Base-by-base conservation (phyloP, 2,797 vertebrate species). In the Lateolabrax maculatus region DNA sequence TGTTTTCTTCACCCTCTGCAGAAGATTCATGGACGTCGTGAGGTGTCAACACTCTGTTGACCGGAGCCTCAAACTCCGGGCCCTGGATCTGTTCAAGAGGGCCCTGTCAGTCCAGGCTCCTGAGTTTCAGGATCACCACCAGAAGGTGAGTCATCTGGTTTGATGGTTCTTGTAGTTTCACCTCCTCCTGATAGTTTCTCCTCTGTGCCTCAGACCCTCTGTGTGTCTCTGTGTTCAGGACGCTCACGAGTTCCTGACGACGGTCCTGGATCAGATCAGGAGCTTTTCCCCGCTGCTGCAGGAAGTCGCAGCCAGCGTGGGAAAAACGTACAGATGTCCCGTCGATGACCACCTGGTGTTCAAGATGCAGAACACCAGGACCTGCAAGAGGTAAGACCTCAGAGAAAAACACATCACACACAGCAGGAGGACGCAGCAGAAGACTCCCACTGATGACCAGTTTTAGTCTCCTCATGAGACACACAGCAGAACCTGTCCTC, bases 281-380 rank as follows among this genome's bases (percentile, higher is more conserved):
- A 49, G 15, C 6, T 5, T 58, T 25, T 21, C 44, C 39, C 9
- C 34, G 19, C 31, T 23, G 16, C 61, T 56, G 16, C 34, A 34
- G 25, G 21, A 31, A 1, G 2, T 9, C 2, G 44, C 63, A 9
- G 21, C 34, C 21, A 13, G 4, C 9, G 0, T 31, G 2, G 57
- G 51, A 5, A 25, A 1, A 36, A 70, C 3, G 31, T 70, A 63
- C 31, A 29, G 8, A 15, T 75, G 63, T 34, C 64, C 73, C 2
- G 36, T 75, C 4, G 10, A 43, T 27, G 29, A n/a, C 16, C 39
- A 52, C 55, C 4, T 75, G 9, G 19, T 27, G 6, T 67, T 67
- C 36, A 41, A 0, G 9, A 75, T 75, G 39, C 51, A 75, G 34
- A 75, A 43, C 44, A 60, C 55, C 64, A 67, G 63, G 44, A 77